Evolutionary conservation across 2,797 vertebrate species (phyloP), one percentile per base, ranked within the genome.

Genomic region (Tachyglossus aculeatus): DNA sequence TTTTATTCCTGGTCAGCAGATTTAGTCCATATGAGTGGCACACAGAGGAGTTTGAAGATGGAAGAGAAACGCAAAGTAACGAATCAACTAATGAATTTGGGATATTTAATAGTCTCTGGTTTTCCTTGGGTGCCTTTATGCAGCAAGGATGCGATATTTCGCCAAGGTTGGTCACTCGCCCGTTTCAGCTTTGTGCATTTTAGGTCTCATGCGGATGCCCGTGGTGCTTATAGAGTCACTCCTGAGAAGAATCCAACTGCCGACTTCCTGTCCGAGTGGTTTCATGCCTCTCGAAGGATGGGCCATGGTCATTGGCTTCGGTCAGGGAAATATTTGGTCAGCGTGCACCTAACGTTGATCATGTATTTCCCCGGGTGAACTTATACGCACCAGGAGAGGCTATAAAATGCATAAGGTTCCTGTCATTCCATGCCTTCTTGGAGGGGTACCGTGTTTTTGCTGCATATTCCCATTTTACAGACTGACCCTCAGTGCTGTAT

Each of bases 101-200:
- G 92, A 99, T 99, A 94, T 99, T 99, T 95, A 99, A 99, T 96
- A 99, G 98, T 91, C 95, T 99, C 86, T 99, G 97, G 97, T 99
- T 99, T 93, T 99, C 97, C 61, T 94, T 99, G 90, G 97, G 98
- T 88, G 98, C 97, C 82, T 99, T 99, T 94, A 99, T 99, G 98
- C 98, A 99, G 89, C 98, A 99, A 94, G 98, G 98, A 93, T 99
- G 98, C 79, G 98, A 99, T 94, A 98, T 99, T 93, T 99, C 98
- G 67, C 98, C 98, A 84, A 96, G 98, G 97, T 99, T 91, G 86
- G 94, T 95, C 81, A 90, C 80, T 91, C 83, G 24, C 86, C 70
- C 81, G 67, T 90, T 91, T 92, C 77, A 82, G 82, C 93, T 94
- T 94, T 93, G 93, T 94, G 93, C 92, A 88, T 95, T 94, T 94